Base-by-base conservation (phyloP, 1,140 invertebrate genomes). In the Campoletis sonorensis region DNA sequence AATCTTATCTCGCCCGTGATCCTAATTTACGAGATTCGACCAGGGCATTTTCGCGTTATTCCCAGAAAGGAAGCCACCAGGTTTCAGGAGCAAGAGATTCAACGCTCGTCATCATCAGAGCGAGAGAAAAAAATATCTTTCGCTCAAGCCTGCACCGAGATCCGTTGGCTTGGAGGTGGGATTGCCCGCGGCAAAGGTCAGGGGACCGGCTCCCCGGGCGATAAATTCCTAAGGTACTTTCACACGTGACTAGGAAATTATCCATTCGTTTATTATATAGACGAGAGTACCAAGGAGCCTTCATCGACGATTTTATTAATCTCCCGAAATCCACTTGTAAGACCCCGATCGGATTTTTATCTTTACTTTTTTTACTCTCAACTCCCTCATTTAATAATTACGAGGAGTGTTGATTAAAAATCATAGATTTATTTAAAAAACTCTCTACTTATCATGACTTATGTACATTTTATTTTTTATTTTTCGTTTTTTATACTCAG, bases 161-260 rank as follows among this genome's bases (percentile, higher is more conserved):
- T n/a, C 27, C 68, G 21, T 16, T 67, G 8, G 2, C 5, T 45
- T 27, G 30, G n/a, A 26, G 78, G 26, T 79, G 80, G 58, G 71
- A 80, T 77, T 75, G 64, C 54, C 82, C 21, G 26, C 83, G 77
- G 83, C 86, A 88, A 89, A 89, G 88, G 89, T 89, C 87, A 88
- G 81, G 83, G 80, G 87, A 88, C 86, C 79, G 86, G 84, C 84
- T 86, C 67, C 75, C 33, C n/a, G 79, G 76, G 71, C 81, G 83
- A 81, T 85, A 82, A 82, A 89, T 89, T 89, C 89, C 85, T 85
- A 79, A 86, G 84, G 84, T 87, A 88, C 89, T 90, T 90, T 90
- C 88, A 90, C 88, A 89, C 88, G 88, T 89, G 88, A 89, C 86
- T 89, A 87, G 86, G 83, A 88, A 90, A 89, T 87, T 86, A 84